Percentiles rank a stretch among this genome's conserved stretches.
phyloP scores from a whole-genome alignment of 2,888 invertebrate species.

The Endomychus coccineus region DNA sequence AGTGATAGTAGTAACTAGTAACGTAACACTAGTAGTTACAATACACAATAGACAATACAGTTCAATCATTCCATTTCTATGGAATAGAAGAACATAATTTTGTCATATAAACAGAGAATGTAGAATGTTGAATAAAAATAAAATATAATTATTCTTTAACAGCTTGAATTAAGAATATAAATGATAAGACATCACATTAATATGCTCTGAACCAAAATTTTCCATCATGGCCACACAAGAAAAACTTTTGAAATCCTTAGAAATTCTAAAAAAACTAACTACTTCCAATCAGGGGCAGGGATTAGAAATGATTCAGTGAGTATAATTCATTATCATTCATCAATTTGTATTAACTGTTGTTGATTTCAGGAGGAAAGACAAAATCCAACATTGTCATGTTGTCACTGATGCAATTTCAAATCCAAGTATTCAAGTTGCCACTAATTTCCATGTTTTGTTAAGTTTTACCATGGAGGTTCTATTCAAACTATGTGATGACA shows the following conservation, averaged over 20 bases:
- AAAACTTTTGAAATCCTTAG: constrained; percentile 41
- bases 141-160: too few relatives aligned
- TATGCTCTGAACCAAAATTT: constrained; percentile 6
- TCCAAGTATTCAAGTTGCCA: constrained; percentile 51
- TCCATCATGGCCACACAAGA: constrained; percentile 41
- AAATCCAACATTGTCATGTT: constrained; percentile 61
- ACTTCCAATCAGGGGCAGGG: constrained; percentile 24
- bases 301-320: constrained; percentile 5
- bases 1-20: too few relatives aligned
- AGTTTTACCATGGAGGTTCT: constrained; percentile 65
- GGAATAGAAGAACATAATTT: too few relatives aligned
- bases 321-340: background rate
- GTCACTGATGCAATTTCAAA: constrained; percentile 66
- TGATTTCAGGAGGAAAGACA: constrained; percentile 62
- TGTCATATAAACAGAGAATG: too few relatives aligned
- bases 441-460: constrained; percentile 55
- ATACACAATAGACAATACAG: too few relatives aligned
- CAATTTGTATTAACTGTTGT: background rate
- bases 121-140: too few relatives aligned
- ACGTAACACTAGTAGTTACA: too few relatives aligned
- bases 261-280: constrained; percentile 30
- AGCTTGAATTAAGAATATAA: constrained; percentile 4
- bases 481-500: constrained; percentile 65
- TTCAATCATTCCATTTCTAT: too few relatives aligned
- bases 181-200: constrained; percentile 5